Base-by-base conservation (phyloP, 2,113 vertebrate genomes). In the Cervus canadensis region DNA sequence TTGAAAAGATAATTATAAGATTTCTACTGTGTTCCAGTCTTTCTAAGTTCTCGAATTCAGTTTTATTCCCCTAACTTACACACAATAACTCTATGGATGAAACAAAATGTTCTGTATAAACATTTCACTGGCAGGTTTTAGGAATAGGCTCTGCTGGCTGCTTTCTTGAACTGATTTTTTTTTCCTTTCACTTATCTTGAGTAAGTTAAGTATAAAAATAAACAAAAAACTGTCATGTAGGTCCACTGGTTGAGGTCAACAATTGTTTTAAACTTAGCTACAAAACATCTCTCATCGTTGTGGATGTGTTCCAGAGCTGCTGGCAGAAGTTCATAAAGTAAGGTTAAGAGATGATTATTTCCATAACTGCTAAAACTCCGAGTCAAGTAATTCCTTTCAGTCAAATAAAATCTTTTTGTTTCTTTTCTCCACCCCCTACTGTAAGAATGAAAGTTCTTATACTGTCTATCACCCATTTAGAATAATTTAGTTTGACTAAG, bases 281-380 rank as follows among this genome's bases (percentile, higher is more conserved):
- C 56, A 82, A 98, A 97, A 79, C 19, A 87, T 97, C 94, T 98
- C 97, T 96, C 95, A 28, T 25, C 62, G n/a, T 40, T 91, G 59
- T 87, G 5, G 23, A 10, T 91, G 21, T 87, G 56, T 50, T 94
- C 95, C 97, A 97, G 56, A 62, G 54, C 50, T 16, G 33, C 36
- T 43, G 74, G 76, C 93, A 97, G 95, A 98, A 62, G 78, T 96
- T 98, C 96, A 96, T 45, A 92, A 98, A 48, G 93, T 62, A 52
- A 40, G 83, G 59, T 43, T 64, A 91, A 98, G 91, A 92, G 71
- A 3, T 40, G 25, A 97, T 86, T 89, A 64, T 90, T 98, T 74
- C 59, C 36, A 92, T 79, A 60, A 91, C 19, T 82, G 12, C 45
- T 78, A 97, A 2, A 95, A 30, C n/a, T 86, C 57, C 17, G 76